Base-by-base conservation (phyloP, 2,888 invertebrate species). In the Diabrotica balteata region DNA sequence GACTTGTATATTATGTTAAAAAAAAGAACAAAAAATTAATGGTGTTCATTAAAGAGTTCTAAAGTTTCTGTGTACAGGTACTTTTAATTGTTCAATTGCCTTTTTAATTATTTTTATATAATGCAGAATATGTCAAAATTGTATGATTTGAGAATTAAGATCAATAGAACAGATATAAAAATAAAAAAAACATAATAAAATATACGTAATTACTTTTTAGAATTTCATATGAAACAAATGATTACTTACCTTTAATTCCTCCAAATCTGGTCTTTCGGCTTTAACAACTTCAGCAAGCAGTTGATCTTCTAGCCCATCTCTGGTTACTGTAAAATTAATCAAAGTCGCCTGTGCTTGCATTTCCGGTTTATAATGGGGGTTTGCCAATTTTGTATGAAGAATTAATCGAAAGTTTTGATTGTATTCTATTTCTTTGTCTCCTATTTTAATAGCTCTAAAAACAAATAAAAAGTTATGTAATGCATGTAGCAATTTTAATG, bases 331-430 rank as follows among this genome's bases (percentile, higher is more conserved):
- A 80, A 98, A 98, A 85, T 98, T 97, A 73, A 98, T 97, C 68
- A 98, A 86, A 2, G 97, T 97, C 0, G 96, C 95, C 86, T 98
- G 97, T 10, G 98, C 98, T 85, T 98, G 97, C 94, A 98, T 95
- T 87, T 98, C 98, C 1, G 98, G 98, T 81, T 97, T 96, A 83
- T 97, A 98, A 86, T 97, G 97, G 9, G 97, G 98, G 86, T 97
- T 98, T 1, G 97, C 97, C 75, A 98, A 84, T 85, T 98, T 98
- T 0, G 97, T 97, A 78, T 98, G 97, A 32, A 98, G 85, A 73
- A 97, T 93, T 5, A 98, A 86, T 52, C 93, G 90, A 82, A 98
- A 98, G 66, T 87, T 88, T 6, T 91, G 86, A 85, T 96, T 94
- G 81, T 96, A 97, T 83, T 97, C 97, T 9, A 98, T 91, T 86